Evolutionary conservation across 1,140 invertebrate genomes (phyloP).

Genomic region (Camponotus pennsylvanicus): DNA sequence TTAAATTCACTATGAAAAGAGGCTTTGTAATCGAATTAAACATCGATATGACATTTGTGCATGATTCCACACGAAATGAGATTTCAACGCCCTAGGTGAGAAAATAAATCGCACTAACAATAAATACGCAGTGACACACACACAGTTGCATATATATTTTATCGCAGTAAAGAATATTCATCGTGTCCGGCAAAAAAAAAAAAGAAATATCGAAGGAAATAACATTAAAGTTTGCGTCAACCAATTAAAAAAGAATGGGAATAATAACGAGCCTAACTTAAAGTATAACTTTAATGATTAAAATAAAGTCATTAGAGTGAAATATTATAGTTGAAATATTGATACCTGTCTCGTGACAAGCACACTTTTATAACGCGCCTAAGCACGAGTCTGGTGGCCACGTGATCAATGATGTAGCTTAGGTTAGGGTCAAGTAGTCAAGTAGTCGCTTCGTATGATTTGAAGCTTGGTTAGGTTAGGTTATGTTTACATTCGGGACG

Average conservation of each 20-base stretch:
- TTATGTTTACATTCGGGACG: conserved; percentile 54
- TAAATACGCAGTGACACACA: conserved; percentile 1
- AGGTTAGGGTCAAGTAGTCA: not conserved
- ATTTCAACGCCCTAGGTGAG: not conserved
- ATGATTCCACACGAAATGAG: not conserved
- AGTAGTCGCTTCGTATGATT: too few relatives aligned
- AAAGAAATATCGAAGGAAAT: not conserved
- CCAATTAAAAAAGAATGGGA: not conserved
- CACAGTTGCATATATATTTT: not conserved
- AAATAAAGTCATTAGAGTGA: too few relatives aligned
- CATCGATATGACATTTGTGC: not conserved
- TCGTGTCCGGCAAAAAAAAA: not conserved
- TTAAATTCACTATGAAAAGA: not conserved
- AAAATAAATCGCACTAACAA: not conserved
- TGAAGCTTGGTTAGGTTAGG: not conserved
- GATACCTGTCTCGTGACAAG: not conserved
- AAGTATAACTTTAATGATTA: too few relatives aligned
- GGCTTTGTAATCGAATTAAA: not conserved
- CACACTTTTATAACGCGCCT: not conserved
- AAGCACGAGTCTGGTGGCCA: not conserved
- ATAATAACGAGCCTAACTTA: not conserved
- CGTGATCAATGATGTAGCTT: not conserved
- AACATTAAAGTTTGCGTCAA: not conserved
- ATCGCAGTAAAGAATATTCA: not conserved
- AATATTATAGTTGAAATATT: not conserved